Base-by-base conservation (phyloP, 2,113 vertebrate species). In the Oxyruncus cristatus region DNA sequence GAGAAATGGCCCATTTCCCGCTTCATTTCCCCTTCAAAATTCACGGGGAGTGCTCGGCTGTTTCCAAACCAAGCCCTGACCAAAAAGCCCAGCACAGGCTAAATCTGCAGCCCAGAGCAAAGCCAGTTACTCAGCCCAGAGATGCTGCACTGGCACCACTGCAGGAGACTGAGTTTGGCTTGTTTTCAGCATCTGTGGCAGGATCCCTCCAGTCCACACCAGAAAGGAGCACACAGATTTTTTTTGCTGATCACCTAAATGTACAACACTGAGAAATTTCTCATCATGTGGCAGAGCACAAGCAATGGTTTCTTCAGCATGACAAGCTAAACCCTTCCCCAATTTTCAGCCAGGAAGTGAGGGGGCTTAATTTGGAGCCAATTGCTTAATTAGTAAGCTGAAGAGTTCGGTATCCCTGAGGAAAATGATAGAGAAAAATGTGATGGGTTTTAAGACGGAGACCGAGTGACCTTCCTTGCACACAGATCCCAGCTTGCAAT, bases 21-120 rank as follows among this genome's bases (percentile, higher is more conserved):
- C 83, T 96, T 95, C 83, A 93, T 92, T 93, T 96, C 90, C 91
- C 90, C 74, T 83, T 84, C 85, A 24, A 74, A 78, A 92, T 86
- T 91, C 92, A 88, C 22, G 0, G 80, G 35, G 47, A 96, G 26
- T 4, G 4, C 62, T 87, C 50, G 61, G 77, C 9, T 4, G 52
- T 44, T 94, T 88, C 78, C 53, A 85, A 73, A 84, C 3, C 65
- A 24, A 94, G 44, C 50, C 59, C 59, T 50, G 76, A 42, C 59
- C 79, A 58, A 67, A 88, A 90, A 86, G 22, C 42, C 44, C 73
- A 74, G 82, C 59, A 22, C 39, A 37, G 47, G 46, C 20, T 63
- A 27, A 88, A 89, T 12, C 52, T 6, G 2, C 28, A 65, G 21
- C 20, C 53, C 78, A 82, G 39, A 78, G 83, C 23, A 68, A 75